These are phyloP conservation scores for Echinarachnius parma DNA, from an alignment of 53 echinoderm and acorn worm genomes.

Conservation along the genomic window DNA sequence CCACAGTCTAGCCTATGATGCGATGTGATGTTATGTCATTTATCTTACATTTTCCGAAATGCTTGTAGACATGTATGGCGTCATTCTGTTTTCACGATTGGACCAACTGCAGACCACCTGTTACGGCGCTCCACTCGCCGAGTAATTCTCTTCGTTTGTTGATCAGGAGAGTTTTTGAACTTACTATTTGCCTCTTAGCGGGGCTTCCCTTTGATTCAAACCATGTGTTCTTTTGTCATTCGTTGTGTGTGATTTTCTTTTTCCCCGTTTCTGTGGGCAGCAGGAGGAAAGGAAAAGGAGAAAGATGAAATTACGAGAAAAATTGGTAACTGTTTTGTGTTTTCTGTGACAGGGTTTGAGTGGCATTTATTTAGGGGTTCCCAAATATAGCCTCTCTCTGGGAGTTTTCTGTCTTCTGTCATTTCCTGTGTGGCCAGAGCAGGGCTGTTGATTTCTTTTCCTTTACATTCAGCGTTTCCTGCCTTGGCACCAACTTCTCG, in stretches of 20 bases:
- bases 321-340: constrained; percentile 3
- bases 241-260: neutral
- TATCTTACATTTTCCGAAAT: too few relatives aligned
- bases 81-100: constrained; percentile 18
- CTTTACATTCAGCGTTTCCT: neutral
- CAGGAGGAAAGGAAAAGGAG: constrained; percentile 9
- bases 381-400: constrained; percentile 12
- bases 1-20: too few relatives aligned
- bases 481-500: neutral
- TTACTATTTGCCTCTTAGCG: constrained; percentile 5
- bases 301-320: constrained; percentile 34
- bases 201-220: constrained; percentile 39
- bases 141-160: constrained; percentile 19
- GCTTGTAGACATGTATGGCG: constrained; percentile 25
- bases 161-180: constrained; percentile 16
- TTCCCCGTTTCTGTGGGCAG: neutral
- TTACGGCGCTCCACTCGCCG: constrained; percentile 3
- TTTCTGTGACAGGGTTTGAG: constrained; percentile 8
- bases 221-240: constrained; percentile 36
- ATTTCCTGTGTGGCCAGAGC: constrained; percentile 30
- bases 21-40: too few relatives aligned
- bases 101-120: constrained; percentile 40
- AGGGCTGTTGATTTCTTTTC: neutral
- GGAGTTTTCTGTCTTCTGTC: constrained; percentile 21
- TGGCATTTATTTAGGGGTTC: constrained; percentile 18